A percentile compares a stretch with the other conserved stretches of the same genome.
Evolutionary conservation across 1,140 invertebrate species (phyloP).

Genomic region (Drosophila tristis): DNA sequence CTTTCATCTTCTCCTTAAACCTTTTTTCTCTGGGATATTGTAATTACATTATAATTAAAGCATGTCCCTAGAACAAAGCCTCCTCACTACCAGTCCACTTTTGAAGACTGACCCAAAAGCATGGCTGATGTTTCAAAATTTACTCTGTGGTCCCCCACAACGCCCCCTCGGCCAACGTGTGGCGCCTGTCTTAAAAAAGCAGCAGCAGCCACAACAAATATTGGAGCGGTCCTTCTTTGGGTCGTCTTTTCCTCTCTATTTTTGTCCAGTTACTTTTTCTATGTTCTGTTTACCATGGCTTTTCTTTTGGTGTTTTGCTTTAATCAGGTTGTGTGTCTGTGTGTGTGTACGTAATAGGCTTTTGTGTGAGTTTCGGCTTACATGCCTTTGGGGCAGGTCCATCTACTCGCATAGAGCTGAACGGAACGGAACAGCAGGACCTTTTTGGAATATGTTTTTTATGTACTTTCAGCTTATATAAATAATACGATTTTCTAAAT

Average conservation of each 20-base stretch:
- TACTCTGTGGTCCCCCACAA: constrained; percentile 25
- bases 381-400: constrained; percentile 34
- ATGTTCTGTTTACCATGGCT: constrained; percentile 13
- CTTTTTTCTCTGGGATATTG: constrained; percentile 3
- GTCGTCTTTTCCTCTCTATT: constrained; percentile 7
- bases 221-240: constrained; percentile 35
- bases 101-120: neutral
- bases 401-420: constrained; percentile 8
- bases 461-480: constrained; percentile 50
- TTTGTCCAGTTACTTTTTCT: constrained; percentile 22
- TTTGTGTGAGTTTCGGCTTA: constrained; percentile 54
- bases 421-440: neutral
- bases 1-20: neutral
- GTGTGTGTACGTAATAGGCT: constrained; percentile 60
- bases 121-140: constrained; percentile 35
- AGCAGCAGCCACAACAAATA: constrained; percentile 21
- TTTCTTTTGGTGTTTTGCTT: constrained; percentile 17
- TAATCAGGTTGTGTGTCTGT: constrained; percentile 13
- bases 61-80: neutral
- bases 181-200: constrained; percentile 46
- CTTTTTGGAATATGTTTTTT: constrained; percentile 3
- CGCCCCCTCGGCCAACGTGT: constrained; percentile 43
- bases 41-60: constrained; percentile 59
- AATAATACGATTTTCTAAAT: constrained; percentile 31
- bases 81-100: neutral